These are phyloP conservation scores for Cranoglanis bouderius DNA, from an alignment of 2,113 vertebrate genomes.

Conservation along the genomic window DNA sequence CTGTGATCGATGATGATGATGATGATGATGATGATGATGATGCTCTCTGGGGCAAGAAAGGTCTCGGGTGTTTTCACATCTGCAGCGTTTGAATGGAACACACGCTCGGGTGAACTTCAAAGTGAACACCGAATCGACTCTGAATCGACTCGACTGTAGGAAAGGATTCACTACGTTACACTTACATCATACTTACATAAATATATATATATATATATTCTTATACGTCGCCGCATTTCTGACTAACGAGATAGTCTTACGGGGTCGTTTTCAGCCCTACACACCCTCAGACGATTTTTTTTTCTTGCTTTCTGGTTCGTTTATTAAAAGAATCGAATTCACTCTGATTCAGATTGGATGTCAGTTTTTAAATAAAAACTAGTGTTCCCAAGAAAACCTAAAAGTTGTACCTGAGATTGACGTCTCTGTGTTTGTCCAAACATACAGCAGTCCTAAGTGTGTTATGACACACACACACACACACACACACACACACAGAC, in stretches of 20 bases:
- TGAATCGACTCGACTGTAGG: not conserved
- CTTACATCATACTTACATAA: not conserved
- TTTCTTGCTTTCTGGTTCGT: not conserved
- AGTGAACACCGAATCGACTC: no score
- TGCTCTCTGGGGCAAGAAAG: not conserved
- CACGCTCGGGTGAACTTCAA: not conserved
- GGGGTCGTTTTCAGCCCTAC: not conserved
- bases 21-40: not conserved
- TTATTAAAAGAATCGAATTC: not conserved
- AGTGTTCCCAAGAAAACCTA: not conserved
- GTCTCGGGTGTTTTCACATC: not conserved
- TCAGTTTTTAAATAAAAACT: not conserved
- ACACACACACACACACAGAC: not conserved
- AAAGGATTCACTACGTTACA: not conserved
- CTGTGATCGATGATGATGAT: not conserved
- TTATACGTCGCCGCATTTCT: not conserved
- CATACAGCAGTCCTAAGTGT: not conserved
- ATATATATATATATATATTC: not conserved
- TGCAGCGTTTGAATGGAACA: not conserved
- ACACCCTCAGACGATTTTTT: not conserved
- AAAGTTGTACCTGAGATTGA: not conserved
- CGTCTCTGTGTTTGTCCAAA: not conserved
- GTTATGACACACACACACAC: not conserved
- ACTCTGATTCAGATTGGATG: not conserved
- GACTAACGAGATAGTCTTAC: not conserved